Base-by-base conservation (phyloP, 2,797 vertebrate species). In the Chrysolophus pictus region DNA sequence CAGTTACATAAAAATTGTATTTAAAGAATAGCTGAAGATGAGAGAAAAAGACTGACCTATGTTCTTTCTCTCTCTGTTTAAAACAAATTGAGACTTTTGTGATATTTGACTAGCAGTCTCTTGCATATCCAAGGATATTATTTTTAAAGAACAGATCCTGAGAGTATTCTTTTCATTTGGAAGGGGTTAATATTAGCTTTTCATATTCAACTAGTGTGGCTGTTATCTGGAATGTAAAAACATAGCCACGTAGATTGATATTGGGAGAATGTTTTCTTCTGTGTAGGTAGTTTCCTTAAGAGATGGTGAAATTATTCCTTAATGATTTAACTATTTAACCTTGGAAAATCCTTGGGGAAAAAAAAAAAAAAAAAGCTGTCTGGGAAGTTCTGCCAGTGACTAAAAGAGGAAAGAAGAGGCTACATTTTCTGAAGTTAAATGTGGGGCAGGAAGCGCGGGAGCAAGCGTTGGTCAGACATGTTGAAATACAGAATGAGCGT, bases 241-340 rank as follows among this genome's bases (percentile, higher is more conserved):
- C 28, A 35, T 8, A 82, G 8, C 77, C 33, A 17, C 84, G 5
- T 23, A 63, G 70, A 46, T 70, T 86, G 39, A 35, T 92, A n/a
- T 46, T 55, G 47, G 37, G 69, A 65, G 53, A 70, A 58, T 49
- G 58, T 79, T 60, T 11, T 83, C 90, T 87, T 29, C 15, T 16
- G 59, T 85, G 0, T 72, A 70, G 78, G 44, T 46, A 70, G 77
- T 82, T 94, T 90, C 53, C 49, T 39, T 87, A 93, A 60, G 64
- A 94, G 80, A 44, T 58, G 91, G 37, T 86, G 39, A 90, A 90
- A 44, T 77, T 86, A 69, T 83, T 92, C 42, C 51, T 94, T 93
- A 76, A 64, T 84, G 13, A 82, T 90, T 94, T 90, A 71, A 87
- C 88, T 49, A 73, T 47, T 75, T 93, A 75, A 76, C 91, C 64